phyloP scores from a whole-genome alignment of 2,113 vertebrate genomes.

The Corapipo altera region DNA sequence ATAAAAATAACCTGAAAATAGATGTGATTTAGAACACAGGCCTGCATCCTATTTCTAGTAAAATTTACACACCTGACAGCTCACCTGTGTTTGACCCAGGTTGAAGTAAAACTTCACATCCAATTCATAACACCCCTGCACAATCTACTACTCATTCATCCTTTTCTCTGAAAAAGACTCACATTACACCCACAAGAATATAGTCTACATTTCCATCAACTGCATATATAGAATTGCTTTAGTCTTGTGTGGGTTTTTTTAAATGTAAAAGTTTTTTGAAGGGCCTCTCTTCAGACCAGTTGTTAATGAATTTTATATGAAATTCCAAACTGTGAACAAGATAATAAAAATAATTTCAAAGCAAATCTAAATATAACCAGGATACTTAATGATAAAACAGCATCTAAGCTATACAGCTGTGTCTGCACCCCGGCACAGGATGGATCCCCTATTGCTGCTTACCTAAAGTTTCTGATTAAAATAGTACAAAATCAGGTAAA shows the following conservation, averaged over 20 bases:
- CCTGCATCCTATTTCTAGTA: neutral
- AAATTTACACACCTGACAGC: neutral
- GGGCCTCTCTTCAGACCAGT: neutral
- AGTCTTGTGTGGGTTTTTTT: neutral
- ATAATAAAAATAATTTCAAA: neutral
- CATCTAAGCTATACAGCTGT: neutral
- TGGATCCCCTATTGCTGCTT: neutral
- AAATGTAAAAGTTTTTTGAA: neutral
- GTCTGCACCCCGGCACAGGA: neutral
- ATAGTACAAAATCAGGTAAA: neutral
- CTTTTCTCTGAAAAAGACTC: neutral
- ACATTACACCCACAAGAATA: neutral
- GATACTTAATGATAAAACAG: neutral
- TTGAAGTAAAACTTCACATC: neutral
- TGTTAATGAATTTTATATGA: neutral
- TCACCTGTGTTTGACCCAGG: neutral
- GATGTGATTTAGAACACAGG: neutral
- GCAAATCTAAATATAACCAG: neutral
- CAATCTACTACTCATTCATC: neutral
- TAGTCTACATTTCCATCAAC: neutral
- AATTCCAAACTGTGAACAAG: neutral
- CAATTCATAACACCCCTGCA: neutral
- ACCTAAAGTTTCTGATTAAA: neutral
- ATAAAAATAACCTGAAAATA: neutral
- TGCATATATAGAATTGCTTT: neutral